Evolutionary conservation across 2,797 vertebrate genomes (phyloP).

Genomic region (Buceros bicornis): DNA sequence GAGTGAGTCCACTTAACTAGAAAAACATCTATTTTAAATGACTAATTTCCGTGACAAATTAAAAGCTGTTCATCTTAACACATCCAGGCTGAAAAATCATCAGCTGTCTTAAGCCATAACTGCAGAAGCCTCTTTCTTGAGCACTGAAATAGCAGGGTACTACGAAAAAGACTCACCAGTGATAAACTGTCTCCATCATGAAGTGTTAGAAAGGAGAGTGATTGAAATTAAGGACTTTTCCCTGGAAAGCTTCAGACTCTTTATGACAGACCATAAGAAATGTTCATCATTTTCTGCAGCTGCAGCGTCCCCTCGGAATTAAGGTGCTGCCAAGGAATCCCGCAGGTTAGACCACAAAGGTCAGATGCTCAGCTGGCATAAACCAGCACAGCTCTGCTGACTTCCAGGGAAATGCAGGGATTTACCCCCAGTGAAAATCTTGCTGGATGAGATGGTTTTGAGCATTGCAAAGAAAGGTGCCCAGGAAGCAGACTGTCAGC

Average conservation of each 20-base stretch:
- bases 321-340: constrained; percentile 23
- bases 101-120: not conserved
- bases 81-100: constrained; percentile 14
- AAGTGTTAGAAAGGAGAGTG: not conserved
- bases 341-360: not conserved
- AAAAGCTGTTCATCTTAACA: not conserved
- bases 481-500: not conserved
- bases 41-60: constrained; percentile 36
- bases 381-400: not conserved
- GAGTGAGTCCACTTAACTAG: not conserved
- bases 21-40: constrained; percentile 5
- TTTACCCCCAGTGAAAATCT: not conserved
- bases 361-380: not conserved
- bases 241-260: constrained; percentile 25
- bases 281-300: not conserved
- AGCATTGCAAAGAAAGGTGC: not conserved
- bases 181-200: not conserved
- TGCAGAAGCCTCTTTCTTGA: not conserved
- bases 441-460: not conserved
- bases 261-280: not conserved
- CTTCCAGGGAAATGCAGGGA: not conserved
- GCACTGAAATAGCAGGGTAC: not conserved
- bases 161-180: not conserved
- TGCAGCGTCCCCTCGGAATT: not conserved
- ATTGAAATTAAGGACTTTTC: constrained; percentile 23